These are phyloP conservation scores for Apodemus sylvaticus DNA, from an alignment of 2,113 vertebrate species.

Conservation along the genomic window DNA sequence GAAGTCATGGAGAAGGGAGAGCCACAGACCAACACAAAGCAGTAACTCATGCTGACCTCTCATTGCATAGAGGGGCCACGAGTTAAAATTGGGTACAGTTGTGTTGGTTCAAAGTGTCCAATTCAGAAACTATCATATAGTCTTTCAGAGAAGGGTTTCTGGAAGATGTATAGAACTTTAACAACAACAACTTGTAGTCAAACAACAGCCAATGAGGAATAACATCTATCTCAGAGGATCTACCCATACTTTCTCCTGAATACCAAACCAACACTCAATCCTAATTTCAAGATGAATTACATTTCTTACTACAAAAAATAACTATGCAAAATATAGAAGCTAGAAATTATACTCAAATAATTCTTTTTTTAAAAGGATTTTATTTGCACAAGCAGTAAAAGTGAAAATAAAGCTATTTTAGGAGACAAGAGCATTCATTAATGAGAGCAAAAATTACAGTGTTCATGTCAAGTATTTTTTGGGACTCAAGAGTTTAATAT, in stretches of 20 bases:
- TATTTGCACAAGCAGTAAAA: neutral
- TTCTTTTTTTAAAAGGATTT: neutral
- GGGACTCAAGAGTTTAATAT: constrained; percentile 51
- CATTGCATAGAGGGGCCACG: neutral
- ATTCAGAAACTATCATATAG: neutral
- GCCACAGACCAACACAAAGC: neutral
- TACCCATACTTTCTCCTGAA: neutral
- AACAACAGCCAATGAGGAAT: neutral
- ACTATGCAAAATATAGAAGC: neutral
- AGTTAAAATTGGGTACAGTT: neutral
- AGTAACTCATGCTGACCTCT: neutral
- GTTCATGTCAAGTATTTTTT: constrained; percentile 64
- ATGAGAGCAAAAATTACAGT: neutral
- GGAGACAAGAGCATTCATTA: neutral
- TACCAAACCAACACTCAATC: neutral
- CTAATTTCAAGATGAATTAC: neutral
- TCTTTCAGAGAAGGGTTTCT: neutral
- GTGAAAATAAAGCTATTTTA: neutral
- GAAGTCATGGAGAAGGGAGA: neutral
- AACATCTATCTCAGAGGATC: accelerated
- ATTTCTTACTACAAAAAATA: neutral
- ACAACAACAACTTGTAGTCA: neutral
- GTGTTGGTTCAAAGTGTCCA: neutral
- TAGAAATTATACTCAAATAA: neutral
- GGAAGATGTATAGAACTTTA: neutral